These are phyloP conservation scores for Platyrinchus mystaceus DNA, from an alignment of 2,797 vertebrate genomes.

Conservation along the genomic window DNA sequence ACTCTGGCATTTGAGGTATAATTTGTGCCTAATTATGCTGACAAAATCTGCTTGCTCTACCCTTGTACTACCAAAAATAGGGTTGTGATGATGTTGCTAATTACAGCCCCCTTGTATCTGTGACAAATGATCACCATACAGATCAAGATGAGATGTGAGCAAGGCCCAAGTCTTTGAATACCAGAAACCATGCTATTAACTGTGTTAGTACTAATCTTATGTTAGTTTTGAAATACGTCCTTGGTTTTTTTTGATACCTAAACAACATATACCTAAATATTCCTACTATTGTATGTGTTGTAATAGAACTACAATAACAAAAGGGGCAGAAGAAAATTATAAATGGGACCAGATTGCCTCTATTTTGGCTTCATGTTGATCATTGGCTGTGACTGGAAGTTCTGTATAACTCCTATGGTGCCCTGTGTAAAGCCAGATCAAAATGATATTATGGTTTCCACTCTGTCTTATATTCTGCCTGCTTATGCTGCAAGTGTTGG, in stretches of 20 bases:
- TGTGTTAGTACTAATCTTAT: neutral
- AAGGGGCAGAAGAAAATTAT: neutral
- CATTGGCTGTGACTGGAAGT: neutral
- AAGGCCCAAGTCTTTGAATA: neutral
- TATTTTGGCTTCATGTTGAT: neutral
- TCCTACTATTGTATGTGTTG: neutral
- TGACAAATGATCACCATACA: neutral
- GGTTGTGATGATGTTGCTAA: neutral
- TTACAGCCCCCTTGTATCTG: neutral
- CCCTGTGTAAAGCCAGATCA: neutral
- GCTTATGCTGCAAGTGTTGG: neutral
- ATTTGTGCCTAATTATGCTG: neutral
- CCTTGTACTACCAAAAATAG: neutral
- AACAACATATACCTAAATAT: rapidly evolving
- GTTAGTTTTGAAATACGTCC: neutral
- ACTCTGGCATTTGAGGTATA: neutral
- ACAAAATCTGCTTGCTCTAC: neutral
- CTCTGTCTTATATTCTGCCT: neutral
- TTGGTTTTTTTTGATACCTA: neutral
- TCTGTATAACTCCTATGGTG: neutral
- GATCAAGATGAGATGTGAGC: neutral
- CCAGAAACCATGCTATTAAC: neutral
- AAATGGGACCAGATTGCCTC: neutral
- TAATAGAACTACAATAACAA: neutral
- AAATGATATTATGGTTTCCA: neutral